Base-by-base conservation (phyloP, 2,888 invertebrate genomes). In the Trichogramma dendrolimi region DNA sequence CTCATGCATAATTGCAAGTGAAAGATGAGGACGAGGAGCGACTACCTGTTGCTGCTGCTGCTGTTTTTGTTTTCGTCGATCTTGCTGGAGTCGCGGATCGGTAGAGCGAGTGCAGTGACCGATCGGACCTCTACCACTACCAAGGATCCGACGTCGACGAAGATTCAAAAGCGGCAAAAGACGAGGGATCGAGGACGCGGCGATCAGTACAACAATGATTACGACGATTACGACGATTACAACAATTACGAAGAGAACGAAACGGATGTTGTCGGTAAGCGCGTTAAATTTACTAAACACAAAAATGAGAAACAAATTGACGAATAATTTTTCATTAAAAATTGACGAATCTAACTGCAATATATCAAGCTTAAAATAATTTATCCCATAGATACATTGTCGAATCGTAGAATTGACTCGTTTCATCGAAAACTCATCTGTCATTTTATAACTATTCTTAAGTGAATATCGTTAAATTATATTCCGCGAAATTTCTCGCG, bases 231-330 rank as follows among this genome's bases (percentile, higher is more conserved):
- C 50, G 72, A 74, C 10, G 71, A 72, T 44, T 72, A 76, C 53
- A 73, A 71, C 1, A 67, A 66, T 46, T 75, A 75, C 60, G 71
- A 71, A 0, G 73, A 74, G 10, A 71, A 73, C 63, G 74, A 73
- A 8, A 69, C 68, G 6, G 69, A 70, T 38, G 64, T 61, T 43
- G 73, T 71, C 38, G 71, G 72, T 72, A 49, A 71, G 72, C 67
- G 6, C 5, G 61, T 56, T 42, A 27, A 8, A 27, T 27, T 2
- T 27, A 27, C 3, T 27, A 27, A 27, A 27, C 3, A 27, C 27
- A 27, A 27, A 27, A 27, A 27, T 27, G 27, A 27, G 3, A 27
- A 27, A 27, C 27, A 27, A 27, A 27, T 27, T 27, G 27, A 27
- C 27, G 27, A 27, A 27, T 27, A 27, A 27, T 27, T 27, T 2